Conservation (phyloP, 2,113 vertebrate species). For the Opisthocomus hoazin region DNA sequence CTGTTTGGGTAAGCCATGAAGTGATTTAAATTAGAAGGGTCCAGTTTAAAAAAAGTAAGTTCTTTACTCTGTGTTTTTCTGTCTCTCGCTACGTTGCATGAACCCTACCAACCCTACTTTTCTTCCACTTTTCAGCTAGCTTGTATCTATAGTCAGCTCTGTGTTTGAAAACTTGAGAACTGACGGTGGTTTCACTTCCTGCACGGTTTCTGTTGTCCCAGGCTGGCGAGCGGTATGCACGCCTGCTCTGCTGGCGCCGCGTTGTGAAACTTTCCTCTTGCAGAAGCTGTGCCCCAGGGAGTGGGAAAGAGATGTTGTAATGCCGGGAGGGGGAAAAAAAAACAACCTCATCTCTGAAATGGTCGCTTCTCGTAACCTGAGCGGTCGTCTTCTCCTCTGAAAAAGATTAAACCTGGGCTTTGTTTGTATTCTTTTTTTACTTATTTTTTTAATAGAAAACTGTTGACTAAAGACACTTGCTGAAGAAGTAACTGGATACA, state of each 20-base stretch:
- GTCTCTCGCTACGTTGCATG: background rate
- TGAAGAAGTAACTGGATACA: background rate
- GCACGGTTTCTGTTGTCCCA: background rate
- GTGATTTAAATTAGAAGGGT: background rate
- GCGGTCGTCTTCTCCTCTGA: background rate
- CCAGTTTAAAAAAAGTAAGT: background rate
- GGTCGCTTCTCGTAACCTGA: background rate
- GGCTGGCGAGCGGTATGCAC: background rate
- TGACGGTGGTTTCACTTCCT: slow-evolving; percentile 5
- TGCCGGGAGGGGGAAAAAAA: background rate
- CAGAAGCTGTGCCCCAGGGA: background rate
- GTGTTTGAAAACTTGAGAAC: background rate
- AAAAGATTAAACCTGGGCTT: background rate
- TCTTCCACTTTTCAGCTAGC: background rate
- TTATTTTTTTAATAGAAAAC: background rate
- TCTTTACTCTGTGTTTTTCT: background rate
- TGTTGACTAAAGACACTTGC: background rate
- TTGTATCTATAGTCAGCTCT: background rate
- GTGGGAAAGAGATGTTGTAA: background rate
- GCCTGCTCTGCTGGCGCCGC: rapidly evolving
- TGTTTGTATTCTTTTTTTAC: background rate
- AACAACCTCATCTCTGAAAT: background rate
- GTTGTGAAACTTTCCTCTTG: slow-evolving; percentile 19
- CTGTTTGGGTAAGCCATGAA: background rate
- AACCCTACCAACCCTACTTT: background rate